phyloP scores from a whole-genome alignment of 2,888 invertebrate species.

The Linnaemya tessellans region DNA sequence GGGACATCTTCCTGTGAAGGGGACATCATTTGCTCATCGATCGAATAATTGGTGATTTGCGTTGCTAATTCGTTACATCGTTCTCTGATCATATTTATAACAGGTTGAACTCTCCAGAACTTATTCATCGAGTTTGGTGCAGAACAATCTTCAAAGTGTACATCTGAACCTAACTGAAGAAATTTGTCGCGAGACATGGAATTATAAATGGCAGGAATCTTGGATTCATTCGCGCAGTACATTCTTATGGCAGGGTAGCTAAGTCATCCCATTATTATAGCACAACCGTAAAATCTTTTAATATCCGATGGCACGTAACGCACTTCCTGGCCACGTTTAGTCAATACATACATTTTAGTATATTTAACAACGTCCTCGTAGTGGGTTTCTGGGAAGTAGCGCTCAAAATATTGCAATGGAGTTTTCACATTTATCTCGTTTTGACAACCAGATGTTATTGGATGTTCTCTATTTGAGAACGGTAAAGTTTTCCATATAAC shows the following conservation, averaged over 20 bases:
- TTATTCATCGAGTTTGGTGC: constrained; percentile 1
- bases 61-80: not conserved
- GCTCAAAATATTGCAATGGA: constrained; percentile 28
- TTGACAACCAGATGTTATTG: constrained; percentile 37
- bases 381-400: constrained; percentile 33
- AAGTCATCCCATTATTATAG: constrained; percentile 32
- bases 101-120: constrained; percentile 30
- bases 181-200: constrained; percentile 37
- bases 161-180: not conserved
- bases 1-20: not conserved
- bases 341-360: constrained; percentile 47
- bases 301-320: constrained; percentile 30
- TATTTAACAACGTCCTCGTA: constrained; percentile 22
- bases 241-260: constrained; percentile 32
- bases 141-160: not conserved
- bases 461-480: constrained; percentile 18
- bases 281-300: constrained; percentile 41
- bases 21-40: not conserved
- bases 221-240: constrained; percentile 35
- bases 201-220: constrained; percentile 6
- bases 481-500: constrained; percentile 37
- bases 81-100: no score
- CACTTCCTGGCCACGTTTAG: constrained; percentile 47
- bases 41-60: not conserved
- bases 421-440: constrained; percentile 15